Percentiles rank a stretch among this genome's conserved stretches.
Evolutionary conservation across 1,140 invertebrate genomes (phyloP).

Genomic region (Nilaparvata lugens): DNA sequence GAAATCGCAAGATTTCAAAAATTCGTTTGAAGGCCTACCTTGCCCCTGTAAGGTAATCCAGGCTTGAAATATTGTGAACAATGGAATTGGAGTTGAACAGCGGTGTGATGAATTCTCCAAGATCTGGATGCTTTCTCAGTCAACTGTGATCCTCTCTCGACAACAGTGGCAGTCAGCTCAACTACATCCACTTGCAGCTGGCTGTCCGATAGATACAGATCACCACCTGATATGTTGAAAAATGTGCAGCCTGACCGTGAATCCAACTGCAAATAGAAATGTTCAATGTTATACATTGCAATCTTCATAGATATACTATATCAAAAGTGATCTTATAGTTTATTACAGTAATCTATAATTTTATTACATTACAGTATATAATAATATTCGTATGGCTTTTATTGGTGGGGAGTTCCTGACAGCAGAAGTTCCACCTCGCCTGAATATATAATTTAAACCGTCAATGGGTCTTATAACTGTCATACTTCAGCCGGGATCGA

Average conservation of each 20-base stretch:
- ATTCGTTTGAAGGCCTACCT: background rate
- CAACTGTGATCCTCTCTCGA: background rate
- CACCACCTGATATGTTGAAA: background rate
- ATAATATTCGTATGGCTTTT: no score
- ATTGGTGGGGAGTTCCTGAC: no score
- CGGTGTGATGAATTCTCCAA: background rate
- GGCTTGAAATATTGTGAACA: conserved; percentile 14
- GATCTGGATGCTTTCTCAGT: background rate
- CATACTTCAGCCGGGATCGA: no score
- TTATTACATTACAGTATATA: no score
- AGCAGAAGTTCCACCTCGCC: no score
- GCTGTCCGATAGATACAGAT: conserved; percentile 2
- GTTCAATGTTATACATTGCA: no score
- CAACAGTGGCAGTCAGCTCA: conserved; percentile 3
- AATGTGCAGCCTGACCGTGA: background rate
- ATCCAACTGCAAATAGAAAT: conserved; percentile 3
- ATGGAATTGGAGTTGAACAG: conserved; percentile 7
- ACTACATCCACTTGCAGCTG: background rate
- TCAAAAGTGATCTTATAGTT: background rate
- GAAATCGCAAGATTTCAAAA: no score
- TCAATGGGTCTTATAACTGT: no score
- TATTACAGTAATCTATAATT: no score
- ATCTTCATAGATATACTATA: no score
- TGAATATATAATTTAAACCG: no score
- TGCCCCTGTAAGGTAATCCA: conserved; percentile 15